Percentiles rank a stretch among this genome's conserved stretches.
phyloP scores from a whole-genome alignment of 2,888 invertebrate genomes.

The Lepidonotus clava region DNA sequence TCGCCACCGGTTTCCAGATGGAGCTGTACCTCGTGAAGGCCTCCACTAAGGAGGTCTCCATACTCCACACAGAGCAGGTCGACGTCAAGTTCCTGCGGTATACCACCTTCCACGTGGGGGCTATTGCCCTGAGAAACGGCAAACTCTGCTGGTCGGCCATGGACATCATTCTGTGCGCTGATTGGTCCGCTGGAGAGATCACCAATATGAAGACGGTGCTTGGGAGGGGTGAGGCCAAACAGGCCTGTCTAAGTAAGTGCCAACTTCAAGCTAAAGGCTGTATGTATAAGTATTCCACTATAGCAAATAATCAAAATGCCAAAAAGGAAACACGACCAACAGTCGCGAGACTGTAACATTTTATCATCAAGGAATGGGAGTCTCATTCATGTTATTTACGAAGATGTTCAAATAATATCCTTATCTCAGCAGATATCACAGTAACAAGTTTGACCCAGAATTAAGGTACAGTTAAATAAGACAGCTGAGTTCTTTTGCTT shows the following conservation, averaged over 20 bases:
- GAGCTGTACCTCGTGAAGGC: background rate
- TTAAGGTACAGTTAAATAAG: too few relatives aligned
- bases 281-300: too few relatives aligned
- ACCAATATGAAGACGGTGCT: conserved; percentile 20
- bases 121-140: conserved; percentile 19
- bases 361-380: too few relatives aligned
- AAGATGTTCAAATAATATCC: too few relatives aligned
- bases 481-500: too few relatives aligned
- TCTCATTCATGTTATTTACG: too few relatives aligned
- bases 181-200: conserved; percentile 39
- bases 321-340: too few relatives aligned
- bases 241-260: conserved; percentile 32
- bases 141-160: conserved; percentile 55
- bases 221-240: background rate
- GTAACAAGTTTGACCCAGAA: too few relatives aligned
- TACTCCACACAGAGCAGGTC: background rate
- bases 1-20: background rate
- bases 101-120: conserved; percentile 5
- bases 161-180: conserved; percentile 50
- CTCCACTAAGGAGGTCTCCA: background rate
- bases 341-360: too few relatives aligned
- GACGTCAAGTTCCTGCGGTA: conserved; percentile 18
- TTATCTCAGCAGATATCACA: too few relatives aligned
- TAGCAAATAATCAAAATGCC: too few relatives aligned
- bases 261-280: background rate